Base-by-base conservation (phyloP, 2,888 invertebrate genomes). In the Tenthredo amoena region DNA sequence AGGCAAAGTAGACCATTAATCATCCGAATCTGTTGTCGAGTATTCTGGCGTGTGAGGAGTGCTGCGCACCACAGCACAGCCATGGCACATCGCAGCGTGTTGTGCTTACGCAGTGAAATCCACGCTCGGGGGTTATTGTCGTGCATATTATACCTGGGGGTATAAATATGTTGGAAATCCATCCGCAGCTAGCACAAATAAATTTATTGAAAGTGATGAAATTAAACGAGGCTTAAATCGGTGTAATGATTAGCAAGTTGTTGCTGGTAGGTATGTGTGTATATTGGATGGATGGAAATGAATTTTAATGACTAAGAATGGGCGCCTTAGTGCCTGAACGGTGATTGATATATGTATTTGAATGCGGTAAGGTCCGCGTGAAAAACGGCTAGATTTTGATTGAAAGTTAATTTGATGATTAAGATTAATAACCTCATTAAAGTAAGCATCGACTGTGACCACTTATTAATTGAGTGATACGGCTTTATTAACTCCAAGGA, bases 1-100 rank as follows among this genome's bases (percentile, higher is more conserved):
- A 87, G 87, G 87, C 88, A 87, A 87, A 88, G 89, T 91, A 92
- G 89, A 90, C 91, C 93, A 93, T 93, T 93, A 93, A 93, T 93
- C 93, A 93, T 93, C 87, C 87, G 88, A 77, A 86, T 74, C 40
- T 77, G 77, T 55, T 50, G 55, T 77, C 55, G 77, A 77, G 77
- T 50, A 31, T 55, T 9, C 26, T 72, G 72, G 71, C 84, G 47
- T 50, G 72, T 15, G 15, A 47, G 47, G 21, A 37, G 55, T 50
- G 58, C 4, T 12, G 47, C 47, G 12, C 47, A 15, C 12, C 47
- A 47, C 2, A 15, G 47, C 4, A 43, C 40, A 40, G 9, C 9
- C 43, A 43, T 15, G 12, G 47, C 47, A 47, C 47, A 15, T 47
- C 47, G n/a, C 55, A 43, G 26, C 34, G 77, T 77, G 55, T 31